A percentile compares a stretch with the other conserved stretches of the same genome.
Conservation (phyloP, 2,888 invertebrate genomes). For the Eupithecia pulchellata region DNA sequence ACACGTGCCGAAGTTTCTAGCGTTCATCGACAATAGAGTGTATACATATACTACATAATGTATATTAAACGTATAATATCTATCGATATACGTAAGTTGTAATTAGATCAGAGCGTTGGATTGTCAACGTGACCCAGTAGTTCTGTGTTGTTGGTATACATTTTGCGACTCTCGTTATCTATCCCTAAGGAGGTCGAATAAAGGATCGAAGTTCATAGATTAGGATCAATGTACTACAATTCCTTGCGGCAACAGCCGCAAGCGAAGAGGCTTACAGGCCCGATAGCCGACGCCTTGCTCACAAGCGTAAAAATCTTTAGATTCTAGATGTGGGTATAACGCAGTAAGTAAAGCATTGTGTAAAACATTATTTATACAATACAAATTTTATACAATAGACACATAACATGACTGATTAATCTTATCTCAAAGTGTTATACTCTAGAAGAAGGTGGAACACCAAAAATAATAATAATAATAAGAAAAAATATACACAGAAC, state of each 20-base stretch:
- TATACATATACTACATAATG: neutral
- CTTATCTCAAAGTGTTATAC: no score
- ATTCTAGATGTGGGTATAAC: no score
- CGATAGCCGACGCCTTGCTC: neutral
- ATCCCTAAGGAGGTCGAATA: neutral
- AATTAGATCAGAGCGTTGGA: neutral
- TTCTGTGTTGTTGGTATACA: neutral
- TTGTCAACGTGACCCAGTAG: neutral
- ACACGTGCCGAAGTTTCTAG: constrained; percentile 1
- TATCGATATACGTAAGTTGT: neutral
- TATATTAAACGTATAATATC: neutral
- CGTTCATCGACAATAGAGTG: neutral
- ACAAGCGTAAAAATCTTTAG: no score
- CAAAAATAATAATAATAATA: no score
- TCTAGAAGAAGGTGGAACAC: no score
- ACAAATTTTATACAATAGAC: no score
- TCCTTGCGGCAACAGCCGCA: neutral
- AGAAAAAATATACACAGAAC: no score
- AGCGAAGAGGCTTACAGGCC: neutral
- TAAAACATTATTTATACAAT: no score
- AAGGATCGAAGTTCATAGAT: neutral
- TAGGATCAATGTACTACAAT: neutral
- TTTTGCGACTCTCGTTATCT: neutral
- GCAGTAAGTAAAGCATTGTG: no score
- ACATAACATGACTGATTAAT: no score